Base-by-base conservation (phyloP, 2,888 invertebrate genomes). In the Sarcophaga subvicina region DNA sequence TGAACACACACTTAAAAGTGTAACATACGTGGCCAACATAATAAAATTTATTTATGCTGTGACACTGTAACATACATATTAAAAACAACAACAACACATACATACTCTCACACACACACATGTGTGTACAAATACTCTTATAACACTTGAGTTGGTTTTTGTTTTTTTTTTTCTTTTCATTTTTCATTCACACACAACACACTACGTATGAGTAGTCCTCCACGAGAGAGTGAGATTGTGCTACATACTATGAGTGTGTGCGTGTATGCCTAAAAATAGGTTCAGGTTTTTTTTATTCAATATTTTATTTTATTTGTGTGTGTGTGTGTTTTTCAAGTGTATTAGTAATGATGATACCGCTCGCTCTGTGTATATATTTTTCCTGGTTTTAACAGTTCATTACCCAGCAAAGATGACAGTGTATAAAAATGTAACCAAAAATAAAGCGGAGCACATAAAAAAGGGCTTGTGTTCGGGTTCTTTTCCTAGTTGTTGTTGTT, bases 1-100 rank as follows among this genome's bases (percentile, higher is more conserved):
- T 54, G 54, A 54, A 54, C 75, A 69, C 75, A 79, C 73, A 73
- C 63, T 80, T 20, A 49, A 84, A 83, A 81, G 83, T 83, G 80
- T 79, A 78, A 84, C 69, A 82, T 67, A 84, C 87, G 87, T 84
- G 84, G 77, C 80, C 78, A 79, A 87, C 77, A 87, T 71, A 84
- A 79, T 69, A 86, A 86, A 81, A 75, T 83, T 64, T 81, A 75
- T 49, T 14, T 60, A 12, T 25, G 17, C 11, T 69, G 67, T 80
- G 79, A 59, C 77, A 79, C 72, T 64, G 47, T 73, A 37, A 54
- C 49, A 81, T 27, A 71, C 37, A 72, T 37, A 25, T 60, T 17
- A 54, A 54, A 54, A 14, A 54, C 54, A 54, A 49, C 14, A 49
- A 49, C 49, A 49, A 75, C 27, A 27, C 37, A 1, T 5, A 4